A percentile compares a stretch with the other conserved stretches of the same genome.
These are phyloP conservation scores for Mastomys natalensis DNA, from an alignment of 2,113 vertebrate genomes.

Conservation along the genomic window DNA sequence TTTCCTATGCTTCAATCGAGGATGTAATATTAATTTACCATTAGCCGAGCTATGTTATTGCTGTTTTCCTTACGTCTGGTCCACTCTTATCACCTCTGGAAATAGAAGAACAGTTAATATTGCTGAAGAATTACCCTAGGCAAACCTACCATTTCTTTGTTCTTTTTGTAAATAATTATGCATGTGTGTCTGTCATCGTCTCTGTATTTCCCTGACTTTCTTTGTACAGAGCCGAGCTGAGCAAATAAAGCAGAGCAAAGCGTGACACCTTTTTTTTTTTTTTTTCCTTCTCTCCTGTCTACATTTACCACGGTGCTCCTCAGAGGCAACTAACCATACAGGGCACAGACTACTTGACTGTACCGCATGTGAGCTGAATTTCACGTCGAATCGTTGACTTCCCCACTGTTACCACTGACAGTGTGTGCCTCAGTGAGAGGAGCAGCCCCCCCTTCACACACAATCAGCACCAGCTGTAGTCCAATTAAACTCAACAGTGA, in stretches of 20 bases:
- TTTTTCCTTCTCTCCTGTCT: background rate
- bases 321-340: slow-evolving; percentile 19
- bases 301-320: background rate
- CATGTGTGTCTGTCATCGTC: background rate
- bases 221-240: background rate
- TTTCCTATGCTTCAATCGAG: background rate
- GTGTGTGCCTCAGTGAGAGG: slow-evolving; percentile 34
- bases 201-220: background rate
- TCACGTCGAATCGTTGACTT: slow-evolving; percentile 39
- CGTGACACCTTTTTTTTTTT: background rate
- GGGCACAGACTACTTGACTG: background rate
- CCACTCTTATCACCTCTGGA: slow-evolving; percentile 5
- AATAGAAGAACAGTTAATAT: background rate
- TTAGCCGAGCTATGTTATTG: background rate
- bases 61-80: background rate
- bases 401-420: slow-evolving; percentile 74
- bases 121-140: slow-evolving; percentile 23
- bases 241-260: slow-evolving; percentile 4
- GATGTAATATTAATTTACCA: slow-evolving; percentile 37
- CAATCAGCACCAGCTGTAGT: slow-evolving; percentile 88
- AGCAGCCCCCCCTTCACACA: slow-evolving; percentile 74
- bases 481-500: slow-evolving; percentile 89
- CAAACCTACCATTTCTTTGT: background rate
- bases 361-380: background rate
- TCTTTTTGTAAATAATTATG: slow-evolving; percentile 54